A percentile compares a stretch with the other conserved stretches of the same genome.
These are phyloP conservation scores for Antitype chi DNA, from an alignment of 2,888 invertebrate species.

Conservation along the genomic window DNA sequence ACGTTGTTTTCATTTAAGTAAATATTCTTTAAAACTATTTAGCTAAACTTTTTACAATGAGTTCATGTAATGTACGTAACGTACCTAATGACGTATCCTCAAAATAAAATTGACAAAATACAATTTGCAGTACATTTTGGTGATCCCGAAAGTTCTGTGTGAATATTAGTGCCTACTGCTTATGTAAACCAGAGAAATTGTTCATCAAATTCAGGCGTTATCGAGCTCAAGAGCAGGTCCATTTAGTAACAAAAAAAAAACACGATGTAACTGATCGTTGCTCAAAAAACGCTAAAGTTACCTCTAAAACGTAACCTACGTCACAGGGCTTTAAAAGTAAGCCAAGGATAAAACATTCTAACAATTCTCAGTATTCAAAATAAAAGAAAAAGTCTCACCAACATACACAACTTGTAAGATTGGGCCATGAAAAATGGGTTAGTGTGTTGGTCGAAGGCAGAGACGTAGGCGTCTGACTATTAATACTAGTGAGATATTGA, in stretches of 20 bases:
- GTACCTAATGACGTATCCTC: too few relatives aligned
- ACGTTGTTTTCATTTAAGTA: background rate
- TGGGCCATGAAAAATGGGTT: conserved; percentile 60
- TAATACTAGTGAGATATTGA: conserved; percentile 45
- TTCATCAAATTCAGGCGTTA: too few relatives aligned
- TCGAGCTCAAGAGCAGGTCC: too few relatives aligned
- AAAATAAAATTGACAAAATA: too few relatives aligned
- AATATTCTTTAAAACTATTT: background rate
- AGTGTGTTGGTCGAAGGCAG: conserved; percentile 48
- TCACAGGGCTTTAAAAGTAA: conserved; percentile 23
- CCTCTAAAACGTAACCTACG: conserved; percentile 7
- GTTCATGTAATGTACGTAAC: too few relatives aligned
- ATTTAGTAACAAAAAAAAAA: too few relatives aligned
- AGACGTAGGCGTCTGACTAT: conserved; percentile 57
- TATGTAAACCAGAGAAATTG: background rate
- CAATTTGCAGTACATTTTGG: background rate
- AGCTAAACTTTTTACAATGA: background rate
- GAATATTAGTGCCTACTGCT: background rate
- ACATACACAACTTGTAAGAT: conserved; percentile 47
- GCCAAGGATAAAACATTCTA: conserved; percentile 42
- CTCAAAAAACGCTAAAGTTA: conserved; percentile 13
- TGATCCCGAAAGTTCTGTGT: background rate
- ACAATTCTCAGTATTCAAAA: conserved; percentile 36
- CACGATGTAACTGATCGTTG: background rate
- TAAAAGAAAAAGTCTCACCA: conserved; percentile 40